phyloP scores from a whole-genome alignment of 2,888 invertebrate species.

The Hirtodrosophila histrioides region DNA sequence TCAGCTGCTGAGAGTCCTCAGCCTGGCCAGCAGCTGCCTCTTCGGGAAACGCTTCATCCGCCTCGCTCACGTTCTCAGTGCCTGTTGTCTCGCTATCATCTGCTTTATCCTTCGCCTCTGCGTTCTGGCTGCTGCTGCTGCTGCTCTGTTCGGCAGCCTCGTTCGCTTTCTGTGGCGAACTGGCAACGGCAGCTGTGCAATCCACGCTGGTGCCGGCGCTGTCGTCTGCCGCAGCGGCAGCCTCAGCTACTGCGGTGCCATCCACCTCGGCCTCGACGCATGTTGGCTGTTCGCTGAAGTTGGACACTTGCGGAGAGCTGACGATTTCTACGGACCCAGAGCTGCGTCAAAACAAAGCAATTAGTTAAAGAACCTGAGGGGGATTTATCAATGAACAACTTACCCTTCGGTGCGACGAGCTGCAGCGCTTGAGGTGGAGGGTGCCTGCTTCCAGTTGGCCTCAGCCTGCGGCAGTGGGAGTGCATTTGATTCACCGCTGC shows the following conservation, averaged over 20 bases:
- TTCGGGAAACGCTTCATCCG: constrained; percentile 83
- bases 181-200: constrained; percentile 43
- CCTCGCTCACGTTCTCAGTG: constrained; percentile 85
- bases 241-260: constrained; percentile 74
- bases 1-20: constrained; percentile 74
- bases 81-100: constrained; percentile 46
- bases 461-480: constrained; percentile 55
- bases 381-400: not conserved
- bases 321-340: constrained; percentile 90
- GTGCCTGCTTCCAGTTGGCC: constrained; percentile 80
- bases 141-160: constrained; percentile 56
- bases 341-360: not conserved
- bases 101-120: constrained; percentile 53
- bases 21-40: constrained; percentile 78
- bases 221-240: constrained; percentile 46
- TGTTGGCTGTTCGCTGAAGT: constrained; percentile 86
- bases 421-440: constrained; percentile 75
- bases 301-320: constrained; percentile 92
- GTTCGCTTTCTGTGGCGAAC: constrained; percentile 54
- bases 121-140: constrained; percentile 39
- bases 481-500: constrained; percentile 87
- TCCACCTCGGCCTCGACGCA: constrained; percentile 61
- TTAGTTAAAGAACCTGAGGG: not conserved
- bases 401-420: constrained; percentile 81
- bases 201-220: constrained; percentile 53